Base-by-base conservation (phyloP, 2,113 vertebrate genomes). In the Promerops cafer region DNA sequence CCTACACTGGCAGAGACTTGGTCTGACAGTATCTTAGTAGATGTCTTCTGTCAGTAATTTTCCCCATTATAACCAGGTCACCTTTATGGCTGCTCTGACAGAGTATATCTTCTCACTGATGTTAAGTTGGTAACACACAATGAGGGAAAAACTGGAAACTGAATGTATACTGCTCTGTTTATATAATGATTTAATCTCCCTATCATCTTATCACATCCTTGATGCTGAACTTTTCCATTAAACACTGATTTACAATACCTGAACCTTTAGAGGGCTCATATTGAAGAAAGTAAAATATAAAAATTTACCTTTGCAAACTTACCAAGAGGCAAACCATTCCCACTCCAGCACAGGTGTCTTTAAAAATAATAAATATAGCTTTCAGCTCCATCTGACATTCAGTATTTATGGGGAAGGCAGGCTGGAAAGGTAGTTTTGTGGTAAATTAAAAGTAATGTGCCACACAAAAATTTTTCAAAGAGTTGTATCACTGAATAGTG, bases 121-220 rank as follows among this genome's bases (percentile, higher is more conserved):
- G 30, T 70, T 96, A 87, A 88, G 72, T 16, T 96, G 83, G 84
- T 94, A 94, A 68, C 8, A 50, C 59, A 88, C 87, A 95, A 87
- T 40, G 57, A 81, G 71, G 70, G 65, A 97, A 97, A 96, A 91
- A 78, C 28, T 63, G 76, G 66, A 81, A 83, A 95, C 49, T 85
- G 86, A 78, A 39, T 64, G 64, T 39, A 70, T 82, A 70, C 27
- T 59, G 74, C 83, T 94, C 97, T 96, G 90, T 91, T 93, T 96
- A 68, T 59, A 94, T 82, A 91, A 83, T 87, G 94, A 47, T 61
- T 97, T 94, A 14, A 92, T 93, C 95, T 95, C 80, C 44, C 68
- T 95, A 92, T 97, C 91, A 96, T 94, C 83, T 91, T 89, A 45
- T 31, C 44, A 35, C 66, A 83, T 56, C 27, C 40, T 86, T 85